Evolutionary conservation across 2,113 vertebrate species (phyloP).

Genomic region (Vulpes vulpes): DNA sequence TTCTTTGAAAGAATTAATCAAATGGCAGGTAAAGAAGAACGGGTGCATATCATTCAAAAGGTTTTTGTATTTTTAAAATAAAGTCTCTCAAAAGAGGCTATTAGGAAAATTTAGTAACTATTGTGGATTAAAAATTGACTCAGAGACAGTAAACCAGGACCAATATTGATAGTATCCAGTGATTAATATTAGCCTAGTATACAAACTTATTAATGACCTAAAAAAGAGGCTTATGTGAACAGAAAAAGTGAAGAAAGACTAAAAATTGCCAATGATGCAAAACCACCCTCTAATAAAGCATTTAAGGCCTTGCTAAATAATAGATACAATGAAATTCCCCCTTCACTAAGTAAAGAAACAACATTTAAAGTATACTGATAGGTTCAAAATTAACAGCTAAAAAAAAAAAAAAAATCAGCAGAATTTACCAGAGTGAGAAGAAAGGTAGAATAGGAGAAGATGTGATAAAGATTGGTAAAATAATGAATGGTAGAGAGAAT

Average conservation of each 20-base stretch:
- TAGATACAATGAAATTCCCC: constrained; percentile 10
- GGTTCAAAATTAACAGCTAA: constrained; percentile 10
- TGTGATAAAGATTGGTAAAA: neutral
- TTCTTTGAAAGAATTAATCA: constrained; percentile 69
- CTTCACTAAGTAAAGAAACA: constrained; percentile 42
- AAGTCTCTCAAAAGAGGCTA: constrained; percentile 43
- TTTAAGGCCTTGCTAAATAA: constrained; percentile 35
- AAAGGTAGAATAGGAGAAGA: neutral
- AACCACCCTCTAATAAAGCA: neutral
- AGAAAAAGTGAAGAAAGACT: neutral
- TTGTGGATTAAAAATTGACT: constrained; percentile 23
- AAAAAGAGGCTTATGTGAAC: neutral
- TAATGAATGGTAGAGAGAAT: constrained; percentile 32
- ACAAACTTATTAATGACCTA: constrained; percentile 35
- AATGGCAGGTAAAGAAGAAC: constrained; percentile 49
- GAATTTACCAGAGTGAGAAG: constrained; percentile 34
- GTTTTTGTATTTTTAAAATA: constrained; percentile 20
- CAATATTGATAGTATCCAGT: neutral
- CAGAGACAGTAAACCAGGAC: constrained; percentile 1
- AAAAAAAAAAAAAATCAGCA: neutral
- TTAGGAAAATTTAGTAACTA: constrained; percentile 22
- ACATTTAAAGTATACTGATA: neutral
- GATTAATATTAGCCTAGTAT: neutral
- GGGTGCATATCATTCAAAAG: neutral
- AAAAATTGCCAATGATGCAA: neutral